These are phyloP conservation scores for Dasyprocta punctata DNA, from an alignment of 2,113 vertebrate species.

Conservation along the genomic window DNA sequence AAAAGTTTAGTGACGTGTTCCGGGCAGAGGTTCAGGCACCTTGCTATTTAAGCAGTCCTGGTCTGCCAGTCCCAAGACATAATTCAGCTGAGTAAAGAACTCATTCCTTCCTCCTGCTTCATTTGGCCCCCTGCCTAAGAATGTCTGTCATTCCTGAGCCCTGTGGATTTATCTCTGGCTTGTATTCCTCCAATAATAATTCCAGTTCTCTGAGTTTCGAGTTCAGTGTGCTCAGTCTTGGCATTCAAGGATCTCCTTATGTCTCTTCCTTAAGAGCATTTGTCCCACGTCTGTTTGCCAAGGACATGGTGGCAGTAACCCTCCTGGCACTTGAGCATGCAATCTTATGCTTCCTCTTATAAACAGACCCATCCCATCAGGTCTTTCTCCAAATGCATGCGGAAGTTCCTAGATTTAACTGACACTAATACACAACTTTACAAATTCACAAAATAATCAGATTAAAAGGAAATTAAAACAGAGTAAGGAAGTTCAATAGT, in stretches of 20 bases:
- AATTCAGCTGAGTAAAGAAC: constrained; percentile 65
- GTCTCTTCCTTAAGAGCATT: constrained; percentile 72
- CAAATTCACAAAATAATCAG: constrained; percentile 36
- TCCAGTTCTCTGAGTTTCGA: constrained; percentile 64
- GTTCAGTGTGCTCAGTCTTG: constrained; percentile 78
- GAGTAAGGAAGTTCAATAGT: neutral
- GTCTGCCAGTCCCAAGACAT: constrained; percentile 36
- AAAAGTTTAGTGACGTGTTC: constrained; percentile 52
- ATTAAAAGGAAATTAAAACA: constrained; percentile 2
- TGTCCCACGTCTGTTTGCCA: constrained; percentile 67
- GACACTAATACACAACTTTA: neutral
- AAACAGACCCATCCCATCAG: constrained; percentile 21
- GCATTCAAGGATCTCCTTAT: constrained; percentile 69
- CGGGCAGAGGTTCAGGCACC: constrained; percentile 59
- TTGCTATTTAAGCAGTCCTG: constrained; percentile 60
- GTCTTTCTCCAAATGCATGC: neutral
- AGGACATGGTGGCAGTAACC: constrained; percentile 64
- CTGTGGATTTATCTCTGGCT: constrained; percentile 61
- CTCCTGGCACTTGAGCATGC: constrained; percentile 55
- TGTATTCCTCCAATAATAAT: constrained; percentile 58
- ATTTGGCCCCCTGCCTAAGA: constrained; percentile 62
- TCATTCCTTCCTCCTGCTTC: constrained; percentile 46
- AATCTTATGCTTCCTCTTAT: constrained; percentile 25
- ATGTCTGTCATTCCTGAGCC: constrained; percentile 54
- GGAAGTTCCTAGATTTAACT: neutral